Percentiles rank a stretch among this genome's conserved stretches.
Conservation (phyloP, 2,113 vertebrate genomes). For the Anas platyrhynchos region DNA sequence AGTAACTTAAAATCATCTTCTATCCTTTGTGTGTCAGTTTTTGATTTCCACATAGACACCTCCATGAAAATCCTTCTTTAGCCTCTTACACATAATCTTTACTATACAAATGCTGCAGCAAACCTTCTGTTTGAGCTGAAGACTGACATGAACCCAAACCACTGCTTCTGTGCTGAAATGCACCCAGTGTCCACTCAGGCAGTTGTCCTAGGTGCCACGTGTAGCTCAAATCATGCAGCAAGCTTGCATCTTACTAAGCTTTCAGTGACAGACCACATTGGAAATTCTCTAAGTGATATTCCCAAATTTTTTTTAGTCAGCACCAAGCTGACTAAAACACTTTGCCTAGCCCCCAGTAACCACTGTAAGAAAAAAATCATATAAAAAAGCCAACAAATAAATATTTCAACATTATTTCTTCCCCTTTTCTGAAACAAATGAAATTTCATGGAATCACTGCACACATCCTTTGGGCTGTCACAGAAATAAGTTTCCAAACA, state of each 20-base stretch:
- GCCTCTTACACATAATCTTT: not conserved
- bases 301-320: not conserved
- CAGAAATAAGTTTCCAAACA: not conserved
- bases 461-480: not conserved
- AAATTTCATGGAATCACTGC: not conserved
- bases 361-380: not conserved
- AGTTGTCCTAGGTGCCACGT: not conserved
- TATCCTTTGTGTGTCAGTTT: not conserved
- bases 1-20: not conserved
- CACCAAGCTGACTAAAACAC: not conserved
- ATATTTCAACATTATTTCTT: not conserved
- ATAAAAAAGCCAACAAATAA: not conserved
- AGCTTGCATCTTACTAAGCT: not conserved
- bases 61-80: not conserved
- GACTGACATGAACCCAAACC: not conserved
- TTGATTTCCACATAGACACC: not conserved
- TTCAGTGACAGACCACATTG: not conserved
- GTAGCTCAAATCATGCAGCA: not conserved
- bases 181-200: not conserved
- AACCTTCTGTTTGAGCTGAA: not conserved
- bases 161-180: not conserved
- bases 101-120: not conserved
- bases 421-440: not conserved
- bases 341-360: not conserved
- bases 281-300: not conserved